A percentile compares a stretch with the other conserved stretches of the same genome.
Conservation (phyloP, 2,888 invertebrate genomes). For the Meiosimyza platycephala region DNA sequence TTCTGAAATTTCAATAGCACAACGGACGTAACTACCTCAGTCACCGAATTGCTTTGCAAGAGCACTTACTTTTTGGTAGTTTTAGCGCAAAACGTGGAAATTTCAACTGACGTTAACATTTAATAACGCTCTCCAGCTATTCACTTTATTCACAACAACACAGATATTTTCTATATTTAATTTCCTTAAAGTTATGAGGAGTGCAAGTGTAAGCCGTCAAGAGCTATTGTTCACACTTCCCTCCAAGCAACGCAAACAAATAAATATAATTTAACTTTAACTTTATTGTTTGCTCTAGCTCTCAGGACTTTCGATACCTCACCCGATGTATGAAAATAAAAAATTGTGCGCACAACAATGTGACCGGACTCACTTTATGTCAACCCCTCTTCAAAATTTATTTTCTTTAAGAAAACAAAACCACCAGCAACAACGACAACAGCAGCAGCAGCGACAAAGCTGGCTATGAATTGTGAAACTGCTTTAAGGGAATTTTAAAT, state of each 20-base stretch:
- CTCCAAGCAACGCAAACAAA: not conserved
- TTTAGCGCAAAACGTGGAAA: no score
- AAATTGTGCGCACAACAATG: not conserved
- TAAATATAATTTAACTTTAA: constrained; percentile 8
- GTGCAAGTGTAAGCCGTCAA: no score
- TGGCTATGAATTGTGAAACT: not conserved
- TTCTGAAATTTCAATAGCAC: no score
- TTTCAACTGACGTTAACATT: no score
- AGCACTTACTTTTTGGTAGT: no score
- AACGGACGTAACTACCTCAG: no score
- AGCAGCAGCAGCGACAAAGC: not conserved
- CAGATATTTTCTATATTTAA: no score
- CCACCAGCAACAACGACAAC: not conserved
- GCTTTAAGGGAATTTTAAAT: not conserved
- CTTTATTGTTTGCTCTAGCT: not conserved
- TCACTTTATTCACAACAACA: no score
- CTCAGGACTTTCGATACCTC: not conserved
- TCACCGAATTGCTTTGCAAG: no score
- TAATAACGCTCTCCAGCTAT: no score
- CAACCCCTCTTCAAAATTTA: constrained; percentile 12
- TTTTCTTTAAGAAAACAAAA: constrained; percentile 12
- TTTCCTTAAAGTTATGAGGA: no score
- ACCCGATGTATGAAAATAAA: not conserved
- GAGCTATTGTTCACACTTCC: not conserved
- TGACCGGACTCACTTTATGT: not conserved